These are phyloP conservation scores for Paramormyrops kingsleyae DNA, from an alignment of 2,113 vertebrate species.

Conservation along the genomic window DNA sequence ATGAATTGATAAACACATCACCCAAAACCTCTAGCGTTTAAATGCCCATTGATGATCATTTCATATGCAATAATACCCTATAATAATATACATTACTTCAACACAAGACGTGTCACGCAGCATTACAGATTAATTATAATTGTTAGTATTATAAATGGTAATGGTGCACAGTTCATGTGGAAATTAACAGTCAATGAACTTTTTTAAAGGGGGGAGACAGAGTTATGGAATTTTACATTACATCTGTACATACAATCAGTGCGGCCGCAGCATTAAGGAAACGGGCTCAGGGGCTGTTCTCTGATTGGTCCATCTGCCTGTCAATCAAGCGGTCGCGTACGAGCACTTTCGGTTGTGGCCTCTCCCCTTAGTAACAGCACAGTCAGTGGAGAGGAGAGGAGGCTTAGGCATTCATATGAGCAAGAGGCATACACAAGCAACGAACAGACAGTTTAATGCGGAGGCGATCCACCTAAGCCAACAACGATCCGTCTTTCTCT, in stretches of 20 bases:
- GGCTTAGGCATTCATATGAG: not conserved
- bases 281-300: not conserved
- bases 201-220: not conserved
- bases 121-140: not conserved
- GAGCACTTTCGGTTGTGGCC: not conserved
- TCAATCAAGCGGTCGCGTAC: not conserved
- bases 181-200: not conserved
- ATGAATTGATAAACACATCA: not conserved
- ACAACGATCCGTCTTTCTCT: not conserved
- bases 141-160: not conserved
- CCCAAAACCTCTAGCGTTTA: not conserved
- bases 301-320: not conserved
- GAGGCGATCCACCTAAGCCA: not conserved
- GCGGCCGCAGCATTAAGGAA: not conserved
- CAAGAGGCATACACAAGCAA: not conserved
- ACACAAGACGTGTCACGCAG: not conserved
- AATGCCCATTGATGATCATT: not conserved
- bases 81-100: not conserved
- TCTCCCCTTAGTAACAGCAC: not conserved
- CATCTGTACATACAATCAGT: not conserved
- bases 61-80: not conserved
- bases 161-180: not conserved
- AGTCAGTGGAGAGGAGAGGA: not conserved
- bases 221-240: slow-evolving; percentile 8
- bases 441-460: not conserved